Base-by-base conservation (phyloP, 2,113 vertebrate genomes). In the Dendropsophus ebraccatus region DNA sequence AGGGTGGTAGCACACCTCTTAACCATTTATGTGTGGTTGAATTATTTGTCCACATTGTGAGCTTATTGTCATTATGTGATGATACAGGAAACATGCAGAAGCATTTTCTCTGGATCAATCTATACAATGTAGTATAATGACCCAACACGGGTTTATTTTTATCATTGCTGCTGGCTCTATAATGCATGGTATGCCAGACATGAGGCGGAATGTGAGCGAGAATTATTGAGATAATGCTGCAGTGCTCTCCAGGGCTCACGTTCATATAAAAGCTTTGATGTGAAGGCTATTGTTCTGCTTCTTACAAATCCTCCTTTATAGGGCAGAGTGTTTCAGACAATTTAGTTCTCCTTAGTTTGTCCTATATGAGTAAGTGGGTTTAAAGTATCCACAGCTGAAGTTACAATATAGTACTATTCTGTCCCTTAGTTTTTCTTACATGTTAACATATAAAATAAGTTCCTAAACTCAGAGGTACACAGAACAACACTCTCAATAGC, bases 91-190 rank as follows among this genome's bases (percentile, higher is more conserved):
- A 35, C 35, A 58, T 37, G 49, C 13, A 54, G 25, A 16, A 37
- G 84, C 84, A 79, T 32, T 70, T 86, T 86, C 62, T 60, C 47
- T n/a, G 21, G 84, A 86, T 86, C 76, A 58, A 80, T 86, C 76
- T 58, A 30, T 65, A 84, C 17, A 80, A 23, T 60, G 50, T 32
- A 45, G 65, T 13, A 80, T 80, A 80, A 86, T 37, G 35, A 72
- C 54, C 62, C 32, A 30, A 23, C 76, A 60, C 62, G 80, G 65
- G 37, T 86, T 86, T 86, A 86, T 86, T 86, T 86, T 80, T 86
- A 79, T 80, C 76, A 16, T 47, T 56, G 84, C 84, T 62, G 30
- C 74, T 35, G 67, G 62, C 60, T 35, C 5, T 85, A 65, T 80
- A 86, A 86, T 86, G 76, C 76, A 56, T 72, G 62, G 13, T 56